Evolutionary conservation across 2,113 vertebrate species (phyloP), one percentile per base, ranked within the genome.

Genomic region (Pomatorhinus ruficollis): DNA sequence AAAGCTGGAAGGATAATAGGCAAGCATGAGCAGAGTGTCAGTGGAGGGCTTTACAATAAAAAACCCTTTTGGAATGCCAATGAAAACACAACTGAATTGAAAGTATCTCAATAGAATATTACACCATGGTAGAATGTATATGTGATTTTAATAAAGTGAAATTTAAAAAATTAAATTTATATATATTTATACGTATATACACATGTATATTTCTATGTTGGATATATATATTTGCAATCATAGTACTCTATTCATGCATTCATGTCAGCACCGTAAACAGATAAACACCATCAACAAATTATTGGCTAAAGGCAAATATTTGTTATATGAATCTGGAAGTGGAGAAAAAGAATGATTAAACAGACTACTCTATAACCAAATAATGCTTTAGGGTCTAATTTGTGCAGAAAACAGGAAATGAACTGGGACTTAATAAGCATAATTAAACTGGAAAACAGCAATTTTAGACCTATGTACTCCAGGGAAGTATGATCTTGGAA

Each of bases 1-100:
- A 98, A 98, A 97, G 91, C 95, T 91, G 37, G 56, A 90, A 53
- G 86, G 64, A 96, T 97, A 97, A 97, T 94, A 94, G 95, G 96
- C 80, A 97, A 95, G 79, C 60, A 74, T 94, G 89, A 97, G 75
- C 75, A 87, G 61, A 85, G 90, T 98, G 95, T 96, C 90, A 95
- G 93, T 44, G 63, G 84, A 98, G 76, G 57, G 53, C 52, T 96
- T 93, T 79, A 87, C 72, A 94, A 95, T 93, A 87, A 83, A 95
- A 97, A 93, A 33, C 22, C 79, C 52, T 95, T 95, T 90, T 71
- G 37, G 82, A 88, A 80, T 65, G 11, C 15, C 92, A 94, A 60
- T 93, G 87, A 95, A 97, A 98, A 95, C 84, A 92, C 2, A 39
- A 93, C 81, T 86, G 75, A 93, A 90, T 33, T 90, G 79, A 96